Base-by-base conservation (phyloP, 2,113 vertebrate species). In the Pelobates fuscus region DNA sequence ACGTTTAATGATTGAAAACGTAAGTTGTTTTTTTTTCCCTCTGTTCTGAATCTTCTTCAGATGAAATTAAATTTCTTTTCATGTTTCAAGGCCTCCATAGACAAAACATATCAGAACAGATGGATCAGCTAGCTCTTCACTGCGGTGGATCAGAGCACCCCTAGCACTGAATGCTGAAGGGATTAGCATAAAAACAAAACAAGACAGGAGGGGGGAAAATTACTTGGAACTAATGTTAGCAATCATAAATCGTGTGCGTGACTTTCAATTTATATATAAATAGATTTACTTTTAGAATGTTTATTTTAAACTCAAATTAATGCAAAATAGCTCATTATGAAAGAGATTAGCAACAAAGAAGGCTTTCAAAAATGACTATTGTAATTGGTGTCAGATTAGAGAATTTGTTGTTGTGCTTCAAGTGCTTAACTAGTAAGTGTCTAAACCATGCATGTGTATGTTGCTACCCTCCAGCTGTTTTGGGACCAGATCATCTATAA, bases 91-190 rank as follows among this genome's bases (percentile, higher is more conserved):
- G 41, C 72, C 63, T 60, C 72, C 30, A 15, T 30, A 67, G 54
- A 75, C 32, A 58, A 76, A 76, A 67, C 52, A 65, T 65, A 23
- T 58, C 63, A 18, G 30, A 75, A 75, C 72, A 76, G 72, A 76
- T 67, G 72, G 72, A 76, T 60, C 54, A 44, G 72, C 37, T 58
- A 21, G 72, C 64, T 67, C 41, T 52, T 63, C 64, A 59, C 18
- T 55, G 18, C 55, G 44, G 52, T 59, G 52, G 32, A 74, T 58
- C 62, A 49, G 23, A 59, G 54, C 37, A 59, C 54, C 54, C 52
- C 25, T 21, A 76, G n/a, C 58, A 59, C 41, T 46, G 25, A 49
- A 60, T 58, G 43, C 64, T 32, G 32, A 46, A 43, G 55, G 72
- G 72, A 76, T 67, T 76, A 49, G n/a, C 72, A 67, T 44, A 49